Base-by-base conservation (phyloP, 2,888 invertebrate genomes). In the Drosophila pseudotalamancana region DNA sequence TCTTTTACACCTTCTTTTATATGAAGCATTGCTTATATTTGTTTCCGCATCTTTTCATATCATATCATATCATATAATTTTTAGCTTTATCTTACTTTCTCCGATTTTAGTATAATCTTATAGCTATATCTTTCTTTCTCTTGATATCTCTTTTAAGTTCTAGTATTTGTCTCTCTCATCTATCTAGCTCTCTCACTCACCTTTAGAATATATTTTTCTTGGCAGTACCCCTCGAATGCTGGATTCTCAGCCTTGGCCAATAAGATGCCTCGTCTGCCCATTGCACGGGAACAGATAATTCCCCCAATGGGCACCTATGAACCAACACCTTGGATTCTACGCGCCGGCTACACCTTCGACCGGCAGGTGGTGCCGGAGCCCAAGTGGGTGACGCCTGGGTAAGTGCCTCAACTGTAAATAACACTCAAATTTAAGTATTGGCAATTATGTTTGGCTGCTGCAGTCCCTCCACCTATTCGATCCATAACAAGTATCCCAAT, bases 251-350 rank as follows among this genome's bases (percentile, higher is more conserved):
- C 89, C 0, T 69, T 91, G 23, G 89, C 85, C 14, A 89, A 81
- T 48, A 88, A 88, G 50, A 63, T 78, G 39, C 62, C 83, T 4
- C 88, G 91, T 1, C 18, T 88, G 23, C 77, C 86, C 1, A 0
- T 40, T 1, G 29, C 18, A 0, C 54, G 31, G 1, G 73, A 71
- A 3, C 40, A 73, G 2, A 53, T 63, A 0, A 32, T 64, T 35
- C 90, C 91, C 0, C 77, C 90, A 2, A 60, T 90, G 11, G 91
- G 91, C 14, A 35, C 71, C 0, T 91, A 91, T 50, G 78, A 89
- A 16, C 18, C 85, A 1, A 56, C 67, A 0, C 25, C 23, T 0
- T 37, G 19, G 6, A 37, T 37, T 4, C 42, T 72, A 0, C 83
- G 63, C 3, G 66, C 68, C 27, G 66, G 65, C 1, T 87, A 66